phyloP scores from a whole-genome alignment of 2,113 vertebrate species.

The Anthoscopus minutus region DNA sequence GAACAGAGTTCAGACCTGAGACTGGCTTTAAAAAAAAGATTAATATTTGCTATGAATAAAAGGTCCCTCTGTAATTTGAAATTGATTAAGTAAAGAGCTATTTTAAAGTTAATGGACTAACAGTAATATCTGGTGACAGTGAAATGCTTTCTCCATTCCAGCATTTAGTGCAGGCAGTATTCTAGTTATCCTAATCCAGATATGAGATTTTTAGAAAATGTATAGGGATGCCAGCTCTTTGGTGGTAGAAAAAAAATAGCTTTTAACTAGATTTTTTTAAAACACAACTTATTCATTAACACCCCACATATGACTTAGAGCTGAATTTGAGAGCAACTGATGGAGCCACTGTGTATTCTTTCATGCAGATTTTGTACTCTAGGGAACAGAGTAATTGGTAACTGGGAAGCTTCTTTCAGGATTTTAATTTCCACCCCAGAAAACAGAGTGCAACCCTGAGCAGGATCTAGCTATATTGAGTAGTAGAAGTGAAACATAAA shows the following conservation, averaged over 20 bases:
- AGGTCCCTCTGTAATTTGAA: neutral
- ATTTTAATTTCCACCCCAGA: constrained; percentile 22
- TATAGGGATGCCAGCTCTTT: neutral
- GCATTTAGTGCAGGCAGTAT: neutral
- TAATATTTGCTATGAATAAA: neutral
- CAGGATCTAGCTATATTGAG: neutral
- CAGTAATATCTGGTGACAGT: neutral
- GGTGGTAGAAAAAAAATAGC: neutral
- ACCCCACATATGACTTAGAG: neutral
- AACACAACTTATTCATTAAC: neutral
- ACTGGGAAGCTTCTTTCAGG: constrained; percentile 37
- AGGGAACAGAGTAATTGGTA: constrained; percentile 32
- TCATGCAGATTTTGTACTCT: neutral
- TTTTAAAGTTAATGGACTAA: neutral
- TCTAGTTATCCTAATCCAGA: neutral
- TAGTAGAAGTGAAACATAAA: neutral
- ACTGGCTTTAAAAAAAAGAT: neutral
- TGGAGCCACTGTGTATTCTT: neutral
- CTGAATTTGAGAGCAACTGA: neutral
- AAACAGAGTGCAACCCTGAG: neutral
- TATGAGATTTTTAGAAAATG: neutral
- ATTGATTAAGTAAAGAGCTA: neutral
- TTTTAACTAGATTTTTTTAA: neutral
- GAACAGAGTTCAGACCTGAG: neutral
- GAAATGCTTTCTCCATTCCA: neutral